Base-by-base conservation (phyloP, 2,797 vertebrate species). In the Forpus xanthops region DNA sequence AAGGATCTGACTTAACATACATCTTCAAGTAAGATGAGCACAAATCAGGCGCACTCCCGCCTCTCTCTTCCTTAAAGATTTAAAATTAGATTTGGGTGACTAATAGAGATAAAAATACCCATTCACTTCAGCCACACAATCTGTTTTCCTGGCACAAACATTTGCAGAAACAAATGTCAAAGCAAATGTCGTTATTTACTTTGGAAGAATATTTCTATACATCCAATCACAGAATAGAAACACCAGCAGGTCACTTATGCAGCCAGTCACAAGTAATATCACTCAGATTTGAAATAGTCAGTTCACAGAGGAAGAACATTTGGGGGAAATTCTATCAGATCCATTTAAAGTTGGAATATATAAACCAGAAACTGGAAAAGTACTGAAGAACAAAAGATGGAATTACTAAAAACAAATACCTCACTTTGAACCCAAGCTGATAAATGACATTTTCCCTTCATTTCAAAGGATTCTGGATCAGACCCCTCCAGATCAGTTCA, bases 21-120 rank as follows among this genome's bases (percentile, higher is more conserved):
- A 94, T 85, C 90, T 97, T 90, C 67, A 96, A 90, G 81, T 91
- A 96, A 68, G 78, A 93, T 31, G 80, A 97, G 87, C 83, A 90
- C 88, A 95, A 95, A 96, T 95, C 95, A 96, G 49, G 55, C 17
- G 41, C 89, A 82, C 65, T 91, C 95, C 89, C 88, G 91, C 61
- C 73, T 87, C 90, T 80, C 74, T 91, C 73, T 95, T 95, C 89
- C 86, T 92, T 55, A 61, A 55, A 86, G 66, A 73, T 85, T 78
- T 94, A 96, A 94, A 91, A 96, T 88, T 93, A 94, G 82, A 88
- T 87, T 88, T 25, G 27, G 44, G 60, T 96, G 87, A 97, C 76
- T 93, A 95, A 95, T 61, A 47, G 33, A 73, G 91, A 94, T 56
- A 94, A 94, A 97, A 96, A 94, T 94, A 94, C 30, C 73, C 70